Evolutionary conservation across 1,140 invertebrate genomes (phyloP).

Genomic region (Acromyrmex echinatior): DNA sequence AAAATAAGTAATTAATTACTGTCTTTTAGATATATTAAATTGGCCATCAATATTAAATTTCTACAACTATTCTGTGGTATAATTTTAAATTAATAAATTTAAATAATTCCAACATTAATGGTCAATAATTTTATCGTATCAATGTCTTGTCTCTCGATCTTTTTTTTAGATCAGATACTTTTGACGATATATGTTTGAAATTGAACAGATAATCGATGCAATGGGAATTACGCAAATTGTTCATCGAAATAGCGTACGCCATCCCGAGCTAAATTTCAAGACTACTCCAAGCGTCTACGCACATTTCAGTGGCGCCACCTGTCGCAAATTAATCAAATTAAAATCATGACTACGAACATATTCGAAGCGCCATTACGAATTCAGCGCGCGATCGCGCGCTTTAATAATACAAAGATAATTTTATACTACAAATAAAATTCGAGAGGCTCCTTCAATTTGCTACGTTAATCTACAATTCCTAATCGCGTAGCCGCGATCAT

Average conservation of each 20-base stretch:
- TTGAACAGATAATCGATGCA: not conserved
- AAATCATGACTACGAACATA: slow-evolving; percentile 21
- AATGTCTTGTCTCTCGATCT: not conserved
- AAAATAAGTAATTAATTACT: too few relatives aligned
- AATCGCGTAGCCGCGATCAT: not conserved
- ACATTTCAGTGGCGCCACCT: slow-evolving; percentile 69
- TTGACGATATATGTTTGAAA: not conserved
- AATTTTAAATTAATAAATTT: too few relatives aligned
- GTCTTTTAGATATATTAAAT: too few relatives aligned
- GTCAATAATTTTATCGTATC: too few relatives aligned
- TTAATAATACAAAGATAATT: not conserved
- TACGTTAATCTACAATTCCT: not conserved
- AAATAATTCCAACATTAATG: too few relatives aligned
- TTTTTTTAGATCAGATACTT: not conserved
- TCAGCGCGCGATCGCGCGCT: not conserved
- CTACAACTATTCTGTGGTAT: too few relatives aligned
- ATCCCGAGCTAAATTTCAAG: not conserved
- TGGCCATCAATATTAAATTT: too few relatives aligned
- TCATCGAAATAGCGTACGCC: not conserved
- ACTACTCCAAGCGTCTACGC: slow-evolving; percentile 6
- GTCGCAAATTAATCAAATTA: slow-evolving; percentile 59
- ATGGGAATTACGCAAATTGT: not conserved
- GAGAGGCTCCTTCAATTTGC: not conserved
- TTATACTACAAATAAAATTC: not conserved
- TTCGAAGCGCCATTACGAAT: slow-evolving; percentile 31